A percentile compares a stretch with the other conserved stretches of the same genome.
Evolutionary conservation across 2,797 vertebrate genomes (phyloP).

Genomic region (Fratercula arctica): DNA sequence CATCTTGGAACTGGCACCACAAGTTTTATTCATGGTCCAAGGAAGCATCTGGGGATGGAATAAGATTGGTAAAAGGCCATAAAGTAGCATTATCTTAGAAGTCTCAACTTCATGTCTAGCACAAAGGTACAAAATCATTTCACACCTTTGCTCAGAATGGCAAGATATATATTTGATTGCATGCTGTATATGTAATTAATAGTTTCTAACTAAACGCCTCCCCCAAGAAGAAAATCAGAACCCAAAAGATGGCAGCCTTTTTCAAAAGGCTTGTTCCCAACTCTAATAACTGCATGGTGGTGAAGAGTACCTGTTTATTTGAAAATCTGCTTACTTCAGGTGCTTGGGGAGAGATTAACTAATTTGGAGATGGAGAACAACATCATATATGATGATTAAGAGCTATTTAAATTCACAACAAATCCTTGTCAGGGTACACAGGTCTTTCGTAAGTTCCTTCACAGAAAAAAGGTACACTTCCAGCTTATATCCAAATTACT

Average conservation of each 20-base stretch:
- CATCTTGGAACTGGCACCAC: not conserved
- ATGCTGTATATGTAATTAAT: rapidly evolving
- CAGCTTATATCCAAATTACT: not conserved
- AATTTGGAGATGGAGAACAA: not conserved
- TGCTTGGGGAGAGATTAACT: not conserved
- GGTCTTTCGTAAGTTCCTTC: not conserved
- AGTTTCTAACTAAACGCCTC: not conserved
- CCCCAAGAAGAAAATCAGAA: not conserved
- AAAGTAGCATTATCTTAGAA: not conserved
- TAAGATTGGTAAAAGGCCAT: not conserved
- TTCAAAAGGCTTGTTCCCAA: not conserved
- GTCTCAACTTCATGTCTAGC: not conserved
- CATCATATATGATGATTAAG: not conserved
- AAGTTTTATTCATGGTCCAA: not conserved
- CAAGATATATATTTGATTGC: not conserved
- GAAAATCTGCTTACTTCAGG: not conserved
- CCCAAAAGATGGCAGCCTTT: not conserved
- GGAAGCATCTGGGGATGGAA: not conserved
- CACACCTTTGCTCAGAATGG: not conserved
- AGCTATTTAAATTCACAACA: not conserved
- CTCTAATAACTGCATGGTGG: not conserved
- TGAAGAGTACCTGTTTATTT: not conserved
- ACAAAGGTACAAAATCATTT: not conserved
- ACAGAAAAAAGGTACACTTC: rapidly evolving
- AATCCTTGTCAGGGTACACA: not conserved